Base-by-base conservation (phyloP, 1,140 invertebrate genomes). In the Hycleus phaleratus region DNA sequence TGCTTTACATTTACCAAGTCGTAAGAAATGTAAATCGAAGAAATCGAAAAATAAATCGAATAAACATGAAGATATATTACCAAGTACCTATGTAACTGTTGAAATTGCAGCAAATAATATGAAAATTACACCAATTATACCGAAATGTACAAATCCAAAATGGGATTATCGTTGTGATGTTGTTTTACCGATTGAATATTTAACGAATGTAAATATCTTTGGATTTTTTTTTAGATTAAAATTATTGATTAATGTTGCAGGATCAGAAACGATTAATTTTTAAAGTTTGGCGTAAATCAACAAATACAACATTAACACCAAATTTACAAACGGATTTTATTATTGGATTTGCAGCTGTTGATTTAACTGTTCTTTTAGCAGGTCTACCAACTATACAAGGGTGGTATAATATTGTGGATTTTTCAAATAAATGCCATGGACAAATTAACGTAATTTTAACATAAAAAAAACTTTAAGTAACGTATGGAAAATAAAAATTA, bases 321-420 rank as follows among this genome's bases (percentile, higher is more conserved):
- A 78, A 80, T 49, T 72, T 79, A 32, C 68, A 79, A 25, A 74
- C 71, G 45, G 80, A 77, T 68, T 70, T 72, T 43, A 77, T 83
- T 1, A 74, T 84, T 43, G 82, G 82, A 18, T 82, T 83, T 66
- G 75, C 80, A 25, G 77, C 80, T 11, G 67, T 84, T 32, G 81
- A 84, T 75, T 71, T 84, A 38, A 81, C 76, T 9, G 72, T 77
- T 32, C 66, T 83, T n/a, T 56, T 74, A 3, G 68, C 71, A 43
- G 79, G 79, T 10, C 74, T 78, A 62, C 73, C 79, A 18, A 72
- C 72, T 47, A 69, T 82, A 43, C 78, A 76, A 47, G 82, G 82
- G 9, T 82, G 80, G 79, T 83, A 82, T 66, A 80, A 83, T 65
- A 81, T 84, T 46, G 76, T 82, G 3, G 81, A 83, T 60, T 82